Conservation (phyloP, 2,113 vertebrate genomes). For the Etheostoma cragini region DNA sequence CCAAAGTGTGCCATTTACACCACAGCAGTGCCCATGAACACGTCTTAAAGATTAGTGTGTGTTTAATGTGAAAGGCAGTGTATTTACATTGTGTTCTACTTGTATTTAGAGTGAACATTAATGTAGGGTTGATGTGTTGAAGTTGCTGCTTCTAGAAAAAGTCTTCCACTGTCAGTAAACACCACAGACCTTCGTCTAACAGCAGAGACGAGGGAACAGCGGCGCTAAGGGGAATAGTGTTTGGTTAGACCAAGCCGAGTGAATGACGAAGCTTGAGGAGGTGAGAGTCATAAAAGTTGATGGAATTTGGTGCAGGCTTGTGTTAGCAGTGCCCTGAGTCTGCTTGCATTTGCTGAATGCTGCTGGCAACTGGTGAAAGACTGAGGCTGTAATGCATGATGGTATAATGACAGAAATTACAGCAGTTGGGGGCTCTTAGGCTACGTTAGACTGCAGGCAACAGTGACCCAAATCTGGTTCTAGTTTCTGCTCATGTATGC, state of each 20-base stretch:
- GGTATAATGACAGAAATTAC: not conserved
- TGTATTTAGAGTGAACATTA: not conserved
- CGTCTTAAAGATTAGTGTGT: not conserved
- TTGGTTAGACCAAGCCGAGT: slow-evolving; percentile 12
- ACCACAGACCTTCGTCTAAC: not conserved
- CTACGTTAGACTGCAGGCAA: too few relatives aligned
- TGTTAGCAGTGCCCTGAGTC: not conserved
- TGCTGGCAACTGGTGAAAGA: slow-evolving; percentile 25
- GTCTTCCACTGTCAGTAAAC: not conserved
- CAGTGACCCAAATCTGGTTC: too few relatives aligned
- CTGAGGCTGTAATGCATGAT: not conserved
- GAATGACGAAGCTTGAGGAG: slow-evolving; percentile 34
- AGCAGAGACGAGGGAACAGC: not conserved
- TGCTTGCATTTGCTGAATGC: not conserved
- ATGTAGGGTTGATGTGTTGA: not conserved
- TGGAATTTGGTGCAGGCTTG: slow-evolving; percentile 56
- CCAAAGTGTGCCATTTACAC: slow-evolving; percentile 44
- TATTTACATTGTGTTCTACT: not conserved
- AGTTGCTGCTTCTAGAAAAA: not conserved
- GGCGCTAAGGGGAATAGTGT: not conserved
- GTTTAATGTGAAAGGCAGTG: not conserved
- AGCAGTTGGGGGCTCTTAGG: not conserved
- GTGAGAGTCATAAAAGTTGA: slow-evolving; percentile 56
- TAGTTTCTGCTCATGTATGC: too few relatives aligned
- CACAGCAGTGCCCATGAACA: not conserved